Conservation (phyloP, 1,140 invertebrate species). For the Ostrea denselamellosa region DNA sequence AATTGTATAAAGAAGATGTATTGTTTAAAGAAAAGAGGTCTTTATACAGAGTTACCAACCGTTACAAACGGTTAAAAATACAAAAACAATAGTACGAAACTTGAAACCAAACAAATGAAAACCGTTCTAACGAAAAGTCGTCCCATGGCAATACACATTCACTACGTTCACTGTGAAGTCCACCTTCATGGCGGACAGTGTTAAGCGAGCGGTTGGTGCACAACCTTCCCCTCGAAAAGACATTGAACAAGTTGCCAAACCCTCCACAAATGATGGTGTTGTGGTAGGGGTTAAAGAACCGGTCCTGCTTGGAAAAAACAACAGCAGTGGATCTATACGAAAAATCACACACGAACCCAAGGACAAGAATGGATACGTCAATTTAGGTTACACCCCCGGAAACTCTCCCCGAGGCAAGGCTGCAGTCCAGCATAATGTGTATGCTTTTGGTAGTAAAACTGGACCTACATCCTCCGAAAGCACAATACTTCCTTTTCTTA, state of each 20-base stretch:
- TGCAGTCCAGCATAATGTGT: neutral
- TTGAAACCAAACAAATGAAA: neutral
- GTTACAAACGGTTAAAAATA: neutral
- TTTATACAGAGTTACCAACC: neutral
- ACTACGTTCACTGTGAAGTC: neutral
- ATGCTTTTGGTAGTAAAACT: constrained; percentile 19
- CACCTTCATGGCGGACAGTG: neutral
- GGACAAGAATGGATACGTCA: neutral
- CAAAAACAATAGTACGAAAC: neutral
- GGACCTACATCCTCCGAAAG: neutral
- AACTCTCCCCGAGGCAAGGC: neutral
- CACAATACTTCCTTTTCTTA: neutral
- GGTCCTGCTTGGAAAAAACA: neutral
- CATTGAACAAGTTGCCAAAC: neutral
- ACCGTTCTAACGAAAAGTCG: neutral
- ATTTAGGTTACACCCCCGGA: neutral
- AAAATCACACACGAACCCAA: neutral
- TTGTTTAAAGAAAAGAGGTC: neutral
- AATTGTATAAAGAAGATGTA: neutral
- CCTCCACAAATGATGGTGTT: neutral
- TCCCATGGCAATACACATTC: constrained; percentile 30
- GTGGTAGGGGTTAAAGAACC: neutral
- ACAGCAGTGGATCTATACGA: neutral
- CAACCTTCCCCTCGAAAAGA: neutral
- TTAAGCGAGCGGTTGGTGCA: neutral